phyloP scores from a whole-genome alignment of 2,797 vertebrate genomes.

The Aphelocoma californica region DNA sequence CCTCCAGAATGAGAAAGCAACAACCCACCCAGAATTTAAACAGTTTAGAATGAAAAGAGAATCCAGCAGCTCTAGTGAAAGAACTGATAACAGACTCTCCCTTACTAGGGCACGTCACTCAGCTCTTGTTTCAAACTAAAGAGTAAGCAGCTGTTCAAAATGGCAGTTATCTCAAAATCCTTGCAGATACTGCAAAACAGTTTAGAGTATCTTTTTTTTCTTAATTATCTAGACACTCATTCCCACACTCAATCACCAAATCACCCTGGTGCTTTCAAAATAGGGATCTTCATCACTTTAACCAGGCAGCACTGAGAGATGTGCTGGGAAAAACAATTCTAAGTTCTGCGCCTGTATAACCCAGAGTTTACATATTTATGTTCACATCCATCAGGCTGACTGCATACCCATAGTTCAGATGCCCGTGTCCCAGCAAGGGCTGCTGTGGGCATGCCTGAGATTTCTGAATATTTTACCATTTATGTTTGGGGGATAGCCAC shows the following conservation, averaged over 20 bases:
- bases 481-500: background rate
- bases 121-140: background rate
- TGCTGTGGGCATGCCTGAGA: background rate
- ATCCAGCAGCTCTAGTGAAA: background rate
- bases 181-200: background rate
- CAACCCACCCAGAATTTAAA: background rate
- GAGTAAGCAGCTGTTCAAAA: background rate
- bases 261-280: background rate
- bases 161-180: background rate
- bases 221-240: background rate
- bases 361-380: background rate
- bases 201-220: background rate
- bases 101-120: background rate
- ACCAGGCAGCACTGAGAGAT: background rate
- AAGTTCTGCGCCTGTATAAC: background rate
- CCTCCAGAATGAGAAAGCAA: slow-evolving; percentile 9
- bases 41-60: background rate
- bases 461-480: background rate
- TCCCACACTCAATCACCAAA: background rate
- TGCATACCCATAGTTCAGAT: background rate
- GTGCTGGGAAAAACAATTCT: background rate
- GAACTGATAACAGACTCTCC: background rate
- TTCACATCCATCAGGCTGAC: background rate
- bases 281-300: background rate
- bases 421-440: background rate